Percentiles rank a stretch among this genome's conserved stretches.
Conservation (phyloP, 2,797 vertebrate species). For the Cichlasoma orientale region DNA sequence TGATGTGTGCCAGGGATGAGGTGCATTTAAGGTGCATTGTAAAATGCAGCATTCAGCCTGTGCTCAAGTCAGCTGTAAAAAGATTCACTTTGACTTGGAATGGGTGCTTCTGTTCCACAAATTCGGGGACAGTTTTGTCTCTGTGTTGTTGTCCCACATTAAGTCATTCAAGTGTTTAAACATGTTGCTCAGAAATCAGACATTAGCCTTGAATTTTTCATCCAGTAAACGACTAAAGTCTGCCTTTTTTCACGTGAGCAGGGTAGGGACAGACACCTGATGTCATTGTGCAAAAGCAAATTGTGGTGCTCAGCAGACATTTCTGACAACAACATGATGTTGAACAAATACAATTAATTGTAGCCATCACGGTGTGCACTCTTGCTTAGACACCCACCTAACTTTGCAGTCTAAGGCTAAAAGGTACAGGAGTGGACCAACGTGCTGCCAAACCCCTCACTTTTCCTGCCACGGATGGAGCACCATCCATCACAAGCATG, state of each 20-base stretch:
- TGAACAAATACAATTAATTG: too few relatives aligned
- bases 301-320: not conserved
- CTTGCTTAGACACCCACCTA: too few relatives aligned
- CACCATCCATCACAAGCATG: too few relatives aligned
- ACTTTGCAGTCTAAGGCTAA: too few relatives aligned
- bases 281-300: not conserved
- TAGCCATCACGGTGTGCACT: too few relatives aligned
- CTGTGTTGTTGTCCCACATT: not conserved
- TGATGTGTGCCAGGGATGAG: not conserved
- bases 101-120: not conserved
- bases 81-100: not conserved
- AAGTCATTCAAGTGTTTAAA: not conserved
- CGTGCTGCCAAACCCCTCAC: too few relatives aligned
- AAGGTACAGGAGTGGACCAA: too few relatives aligned
- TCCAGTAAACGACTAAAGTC: not conserved
- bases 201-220: not conserved
- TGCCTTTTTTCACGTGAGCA: not conserved
- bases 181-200: not conserved
- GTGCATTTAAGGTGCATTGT: not conserved
- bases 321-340: not conserved
- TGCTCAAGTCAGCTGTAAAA: not conserved
- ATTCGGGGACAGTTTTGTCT: not conserved
- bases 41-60: not conserved
- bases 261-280: not conserved
- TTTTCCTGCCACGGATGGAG: too few relatives aligned